Conservation (phyloP, 2,113 vertebrate species). For the Bucco capensis region DNA sequence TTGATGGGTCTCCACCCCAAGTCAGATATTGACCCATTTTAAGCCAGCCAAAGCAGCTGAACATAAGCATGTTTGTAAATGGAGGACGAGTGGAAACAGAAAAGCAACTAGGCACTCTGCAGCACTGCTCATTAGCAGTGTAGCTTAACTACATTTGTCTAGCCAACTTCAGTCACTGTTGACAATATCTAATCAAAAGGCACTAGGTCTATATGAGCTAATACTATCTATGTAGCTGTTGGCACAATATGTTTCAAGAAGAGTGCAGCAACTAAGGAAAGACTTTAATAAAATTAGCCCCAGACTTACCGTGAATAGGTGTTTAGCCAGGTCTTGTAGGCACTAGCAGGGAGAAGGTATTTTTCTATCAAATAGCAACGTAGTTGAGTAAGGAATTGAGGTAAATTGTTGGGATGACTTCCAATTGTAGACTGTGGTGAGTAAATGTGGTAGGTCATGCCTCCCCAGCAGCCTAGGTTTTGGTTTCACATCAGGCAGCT, state of each 20-base stretch:
- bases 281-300: slow-evolving; percentile 43
- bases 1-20: fast-evolving
- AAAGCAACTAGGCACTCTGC: background rate
- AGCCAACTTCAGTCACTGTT: background rate
- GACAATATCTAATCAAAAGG: slow-evolving; percentile 6
- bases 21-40: background rate
- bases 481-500: slow-evolving; percentile 40
- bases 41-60: background rate
- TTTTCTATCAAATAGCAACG: slow-evolving; percentile 31
- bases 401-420: slow-evolving; percentile 49
- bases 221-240: slow-evolving; percentile 18
- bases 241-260: slow-evolving; percentile 23
- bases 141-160: background rate
- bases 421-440: background rate
- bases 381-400: slow-evolving; percentile 46
- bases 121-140: slow-evolving; percentile 9
- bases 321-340: background rate
- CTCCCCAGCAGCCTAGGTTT: slow-evolving; percentile 25
- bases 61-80: background rate
- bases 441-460: slow-evolving; percentile 48
- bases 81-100: background rate
- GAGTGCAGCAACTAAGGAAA: background rate
- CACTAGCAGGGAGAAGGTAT: background rate
- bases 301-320: slow-evolving; percentile 47
- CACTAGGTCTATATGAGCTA: background rate